Evolutionary conservation across 2,113 vertebrate genomes (phyloP).

Genomic region (Phocoena phocoena): DNA sequence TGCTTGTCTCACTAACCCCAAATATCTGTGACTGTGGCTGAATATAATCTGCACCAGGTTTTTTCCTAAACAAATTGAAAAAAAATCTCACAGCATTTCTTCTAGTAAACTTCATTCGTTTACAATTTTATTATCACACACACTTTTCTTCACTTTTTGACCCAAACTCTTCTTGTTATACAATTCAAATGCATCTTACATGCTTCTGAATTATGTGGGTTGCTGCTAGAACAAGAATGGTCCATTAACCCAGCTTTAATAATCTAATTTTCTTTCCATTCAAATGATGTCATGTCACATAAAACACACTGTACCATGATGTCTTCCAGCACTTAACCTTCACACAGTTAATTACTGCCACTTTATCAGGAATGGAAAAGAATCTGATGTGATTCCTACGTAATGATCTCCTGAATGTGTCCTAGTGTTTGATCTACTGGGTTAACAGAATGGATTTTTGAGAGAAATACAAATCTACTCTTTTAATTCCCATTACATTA

Average conservation of each 20-base stretch:
- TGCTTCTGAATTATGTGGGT: not conserved
- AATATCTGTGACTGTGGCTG: not conserved
- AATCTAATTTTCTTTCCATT: not conserved
- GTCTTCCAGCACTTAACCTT: not conserved
- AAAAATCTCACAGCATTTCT: not conserved
- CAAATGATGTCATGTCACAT: conserved; percentile 15
- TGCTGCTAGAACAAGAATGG: not conserved
- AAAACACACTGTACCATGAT: not conserved
- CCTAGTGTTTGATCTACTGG: not conserved
- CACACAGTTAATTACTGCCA: not conserved
- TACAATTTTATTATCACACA: not conserved
- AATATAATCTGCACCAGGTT: not conserved
- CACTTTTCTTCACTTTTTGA: not conserved
- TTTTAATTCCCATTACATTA: not conserved
- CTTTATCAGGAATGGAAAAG: conserved; percentile 32
- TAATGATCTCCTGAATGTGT: not conserved
- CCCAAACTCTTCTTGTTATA: not conserved
- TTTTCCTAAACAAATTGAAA: not conserved
- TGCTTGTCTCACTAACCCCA: not conserved
- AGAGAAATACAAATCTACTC: not conserved
- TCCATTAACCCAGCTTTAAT: not conserved
- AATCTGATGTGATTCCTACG: not conserved
- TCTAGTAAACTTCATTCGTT: not conserved
- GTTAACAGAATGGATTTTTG: not conserved
- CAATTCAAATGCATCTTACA: not conserved